Evolutionary conservation across 2,113 vertebrate genomes (phyloP).

Genomic region (Ardeotis arabs): DNA sequence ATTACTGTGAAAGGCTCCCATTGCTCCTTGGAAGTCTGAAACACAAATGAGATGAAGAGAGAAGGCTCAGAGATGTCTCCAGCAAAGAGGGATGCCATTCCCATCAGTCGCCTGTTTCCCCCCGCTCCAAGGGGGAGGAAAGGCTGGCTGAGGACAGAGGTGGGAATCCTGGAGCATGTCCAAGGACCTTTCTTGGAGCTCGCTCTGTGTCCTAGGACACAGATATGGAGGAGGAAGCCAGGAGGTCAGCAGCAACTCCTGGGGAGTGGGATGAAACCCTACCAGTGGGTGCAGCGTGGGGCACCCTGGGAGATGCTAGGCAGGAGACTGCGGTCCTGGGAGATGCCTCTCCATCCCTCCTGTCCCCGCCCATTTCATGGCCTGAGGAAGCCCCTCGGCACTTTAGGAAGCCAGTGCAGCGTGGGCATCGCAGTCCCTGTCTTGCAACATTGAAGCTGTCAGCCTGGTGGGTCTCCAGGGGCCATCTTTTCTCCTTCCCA

Average conservation of each 20-base stretch:
- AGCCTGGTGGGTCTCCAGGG: background rate
- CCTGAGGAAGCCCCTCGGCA: background rate
- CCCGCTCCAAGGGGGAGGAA: background rate
- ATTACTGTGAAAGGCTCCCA: background rate
- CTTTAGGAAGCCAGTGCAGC: background rate
- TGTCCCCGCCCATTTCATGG: background rate
- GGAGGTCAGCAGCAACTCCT: background rate
- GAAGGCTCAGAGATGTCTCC: background rate
- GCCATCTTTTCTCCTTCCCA: background rate
- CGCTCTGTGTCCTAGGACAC: background rate
- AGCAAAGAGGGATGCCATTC: background rate
- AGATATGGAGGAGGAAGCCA: background rate
- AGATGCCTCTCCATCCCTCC: background rate
- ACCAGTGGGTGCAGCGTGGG: background rate
- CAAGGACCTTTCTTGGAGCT: background rate
- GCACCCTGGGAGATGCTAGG: background rate
- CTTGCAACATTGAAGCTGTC: background rate
- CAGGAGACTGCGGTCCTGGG: background rate
- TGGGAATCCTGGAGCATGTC: rapidly evolving
- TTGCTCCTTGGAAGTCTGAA: background rate
- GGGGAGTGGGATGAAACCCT: background rate
- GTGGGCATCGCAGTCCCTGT: background rate
- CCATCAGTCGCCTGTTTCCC: background rate
- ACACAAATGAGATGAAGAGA: background rate
- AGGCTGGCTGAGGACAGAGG: background rate